Conservation (phyloP, 2,113 vertebrate species). For the Seriola dumerili region DNA sequence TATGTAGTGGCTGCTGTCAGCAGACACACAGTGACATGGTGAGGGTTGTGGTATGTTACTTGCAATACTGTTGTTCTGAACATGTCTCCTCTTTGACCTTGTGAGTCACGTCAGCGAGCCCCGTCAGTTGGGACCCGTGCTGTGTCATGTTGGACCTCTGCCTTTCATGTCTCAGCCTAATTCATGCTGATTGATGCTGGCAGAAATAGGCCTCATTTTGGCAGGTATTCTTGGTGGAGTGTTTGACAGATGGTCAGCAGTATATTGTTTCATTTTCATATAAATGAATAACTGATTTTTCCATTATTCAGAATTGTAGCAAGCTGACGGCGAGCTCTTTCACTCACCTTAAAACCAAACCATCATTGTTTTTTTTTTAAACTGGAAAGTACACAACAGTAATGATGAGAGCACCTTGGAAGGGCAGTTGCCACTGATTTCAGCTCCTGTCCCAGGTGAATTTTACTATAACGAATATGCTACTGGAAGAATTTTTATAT, state of each 20-base stretch:
- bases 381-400: background rate
- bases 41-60: background rate
- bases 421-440: slow-evolving; percentile 23
- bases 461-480: slow-evolving; percentile 55
- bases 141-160: slow-evolving; percentile 34
- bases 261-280: slow-evolving; percentile 26
- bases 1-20: slow-evolving; percentile 8
- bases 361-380: background rate
- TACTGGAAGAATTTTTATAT: slow-evolving; percentile 39
- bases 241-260: slow-evolving; percentile 50
- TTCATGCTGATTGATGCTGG: slow-evolving; percentile 45
- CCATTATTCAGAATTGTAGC: slow-evolving; percentile 1
- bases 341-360: background rate
- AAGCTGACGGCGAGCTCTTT: slow-evolving; percentile 1
- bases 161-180: slow-evolving; percentile 40
- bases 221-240: slow-evolving; percentile 21
- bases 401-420: slow-evolving; percentile 6
- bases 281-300: slow-evolving; percentile 10
- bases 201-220: slow-evolving; percentile 36
- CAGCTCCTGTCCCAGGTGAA: slow-evolving; percentile 32
- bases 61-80: slow-evolving; percentile 23
- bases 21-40: background rate
- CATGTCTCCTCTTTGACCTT: slow-evolving; percentile 39
- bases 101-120: slow-evolving; percentile 20
- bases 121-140: slow-evolving; percentile 32